These are phyloP conservation scores for Syrrhaptes paradoxus DNA, from an alignment of 2,113 vertebrate genomes.

Conservation along the genomic window DNA sequence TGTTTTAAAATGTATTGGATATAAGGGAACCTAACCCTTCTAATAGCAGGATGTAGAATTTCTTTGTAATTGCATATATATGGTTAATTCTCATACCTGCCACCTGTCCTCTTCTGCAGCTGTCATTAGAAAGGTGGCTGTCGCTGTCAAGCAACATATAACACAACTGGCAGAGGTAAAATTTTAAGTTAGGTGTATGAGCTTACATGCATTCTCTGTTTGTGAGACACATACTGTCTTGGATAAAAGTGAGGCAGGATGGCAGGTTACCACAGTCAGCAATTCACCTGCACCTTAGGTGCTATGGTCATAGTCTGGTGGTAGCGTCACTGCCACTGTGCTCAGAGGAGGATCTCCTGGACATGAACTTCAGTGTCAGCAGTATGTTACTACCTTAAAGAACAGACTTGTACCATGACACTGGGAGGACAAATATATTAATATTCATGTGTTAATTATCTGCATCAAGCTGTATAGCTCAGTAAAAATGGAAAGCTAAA, in stretches of 20 bases:
- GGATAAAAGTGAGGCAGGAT: background rate
- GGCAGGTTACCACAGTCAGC: background rate
- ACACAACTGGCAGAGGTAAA: background rate
- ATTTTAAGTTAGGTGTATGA: background rate
- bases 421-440: background rate
- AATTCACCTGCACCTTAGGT: accelerated
- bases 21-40: background rate
- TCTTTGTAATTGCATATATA: background rate
- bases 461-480: background rate
- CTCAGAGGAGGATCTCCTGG: background rate
- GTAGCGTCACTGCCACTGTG: background rate
- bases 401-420: background rate
- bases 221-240: background rate
- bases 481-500: background rate
- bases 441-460: background rate
- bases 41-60: background rate
- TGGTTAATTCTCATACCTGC: background rate
- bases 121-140: background rate
- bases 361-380: background rate
- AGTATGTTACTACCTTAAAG: background rate
- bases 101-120: background rate
- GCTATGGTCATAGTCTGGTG: background rate
- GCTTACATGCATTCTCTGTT: background rate
- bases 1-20: background rate
- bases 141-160: accelerated